Percentiles rank a stretch among this genome's conserved stretches.
phyloP scores from a whole-genome alignment of 2,797 vertebrate species.

The Calcarius lapponicus region DNA sequence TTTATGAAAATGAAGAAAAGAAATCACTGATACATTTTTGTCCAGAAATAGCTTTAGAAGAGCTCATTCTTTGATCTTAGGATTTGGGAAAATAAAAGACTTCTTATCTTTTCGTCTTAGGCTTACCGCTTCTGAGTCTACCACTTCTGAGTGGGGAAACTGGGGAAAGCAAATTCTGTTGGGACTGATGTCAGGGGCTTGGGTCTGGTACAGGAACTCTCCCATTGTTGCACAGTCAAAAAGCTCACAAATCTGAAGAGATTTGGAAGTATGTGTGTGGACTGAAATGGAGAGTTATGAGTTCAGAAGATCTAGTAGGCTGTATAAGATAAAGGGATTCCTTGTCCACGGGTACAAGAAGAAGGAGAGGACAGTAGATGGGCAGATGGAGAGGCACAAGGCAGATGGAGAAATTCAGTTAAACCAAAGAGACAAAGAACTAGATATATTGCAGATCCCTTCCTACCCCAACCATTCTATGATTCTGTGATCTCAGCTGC shows the following conservation, averaged over 20 bases:
- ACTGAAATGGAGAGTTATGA: neutral
- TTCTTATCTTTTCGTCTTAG: neutral
- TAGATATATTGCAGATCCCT: neutral
- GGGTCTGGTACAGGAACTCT: neutral
- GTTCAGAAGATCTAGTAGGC: neutral
- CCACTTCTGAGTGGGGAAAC: rapidly evolving
- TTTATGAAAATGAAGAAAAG: neutral
- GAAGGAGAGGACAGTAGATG: neutral
- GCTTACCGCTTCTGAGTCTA: neutral
- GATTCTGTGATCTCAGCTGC: neutral
- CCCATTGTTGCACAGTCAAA: neutral
- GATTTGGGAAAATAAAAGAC: neutral
- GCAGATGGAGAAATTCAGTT: neutral
- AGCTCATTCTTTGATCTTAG: neutral
- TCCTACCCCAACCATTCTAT: neutral
- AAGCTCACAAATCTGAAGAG: neutral
- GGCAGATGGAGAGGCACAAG: neutral
- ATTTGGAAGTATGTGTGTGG: neutral
- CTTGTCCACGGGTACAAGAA: neutral
- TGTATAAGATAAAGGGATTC: neutral
- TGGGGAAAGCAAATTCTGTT: neutral
- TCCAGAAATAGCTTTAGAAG: neutral
- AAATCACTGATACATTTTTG: neutral
- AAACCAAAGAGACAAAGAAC: neutral
- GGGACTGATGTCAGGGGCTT: neutral